Conservation (phyloP, 2,113 vertebrate genomes). For the Athene cunicularia region DNA sequence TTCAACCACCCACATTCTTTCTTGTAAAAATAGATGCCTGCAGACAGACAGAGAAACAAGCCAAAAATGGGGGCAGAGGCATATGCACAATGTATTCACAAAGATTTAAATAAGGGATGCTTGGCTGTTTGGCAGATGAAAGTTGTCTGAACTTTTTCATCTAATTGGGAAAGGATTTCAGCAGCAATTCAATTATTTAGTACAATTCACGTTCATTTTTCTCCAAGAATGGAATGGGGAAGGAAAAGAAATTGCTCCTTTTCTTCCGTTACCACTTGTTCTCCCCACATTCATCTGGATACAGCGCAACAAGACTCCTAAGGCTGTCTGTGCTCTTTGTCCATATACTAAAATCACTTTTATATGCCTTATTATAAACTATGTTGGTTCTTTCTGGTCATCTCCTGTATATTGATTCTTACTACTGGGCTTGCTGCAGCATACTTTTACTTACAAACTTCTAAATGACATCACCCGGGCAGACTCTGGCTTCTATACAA, state of each 20-base stretch:
- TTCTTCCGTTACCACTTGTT: background rate
- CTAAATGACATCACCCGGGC: background rate
- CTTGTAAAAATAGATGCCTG: background rate
- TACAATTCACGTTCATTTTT: background rate
- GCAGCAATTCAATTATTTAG: slow-evolving; percentile 35
- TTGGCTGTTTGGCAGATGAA: background rate
- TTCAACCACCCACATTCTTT: background rate
- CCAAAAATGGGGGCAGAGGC: background rate
- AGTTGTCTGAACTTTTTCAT: background rate
- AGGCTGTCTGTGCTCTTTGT: background rate
- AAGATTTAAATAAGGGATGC: background rate
- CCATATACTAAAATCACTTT: background rate
- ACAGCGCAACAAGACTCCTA: background rate
- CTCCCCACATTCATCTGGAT: background rate
- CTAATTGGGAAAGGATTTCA: slow-evolving; percentile 15
- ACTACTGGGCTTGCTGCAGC: background rate
- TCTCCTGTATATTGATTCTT: background rate
- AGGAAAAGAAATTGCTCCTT: background rate
- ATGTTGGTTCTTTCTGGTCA: background rate
- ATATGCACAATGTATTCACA: background rate
- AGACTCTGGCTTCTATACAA: background rate
- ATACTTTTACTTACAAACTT: background rate
- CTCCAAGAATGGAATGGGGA: background rate
- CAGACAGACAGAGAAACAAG: background rate
- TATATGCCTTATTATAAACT: background rate